phyloP scores from a whole-genome alignment of 2,888 invertebrate genomes.

The Neoascia interrupta region DNA sequence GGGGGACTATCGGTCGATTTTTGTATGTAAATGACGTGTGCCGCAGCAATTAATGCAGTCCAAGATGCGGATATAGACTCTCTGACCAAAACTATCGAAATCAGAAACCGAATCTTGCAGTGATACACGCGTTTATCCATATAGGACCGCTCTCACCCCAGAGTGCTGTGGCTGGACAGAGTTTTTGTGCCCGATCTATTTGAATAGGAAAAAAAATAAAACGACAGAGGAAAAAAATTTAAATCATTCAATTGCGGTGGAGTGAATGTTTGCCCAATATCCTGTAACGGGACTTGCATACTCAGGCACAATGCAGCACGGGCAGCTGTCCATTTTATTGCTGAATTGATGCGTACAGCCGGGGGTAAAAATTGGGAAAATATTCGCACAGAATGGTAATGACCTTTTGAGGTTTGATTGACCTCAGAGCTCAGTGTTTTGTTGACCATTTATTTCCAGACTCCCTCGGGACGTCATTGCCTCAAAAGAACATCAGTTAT shows the following conservation, averaged over 20 bases:
- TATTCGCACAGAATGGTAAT: conserved; percentile 56
- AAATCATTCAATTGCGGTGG: conserved; percentile 44
- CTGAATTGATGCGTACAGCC: conserved; percentile 57
- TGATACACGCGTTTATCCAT: conserved; percentile 15
- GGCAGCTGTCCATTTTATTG: conserved; percentile 68
- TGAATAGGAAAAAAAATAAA: conserved; percentile 60
- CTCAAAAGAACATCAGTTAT: too few relatives aligned
- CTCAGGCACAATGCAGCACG: neutral
- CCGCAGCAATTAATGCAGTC: conserved; percentile 66
- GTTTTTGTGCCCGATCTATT: conserved; percentile 35
- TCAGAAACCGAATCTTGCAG: conserved; percentile 20
- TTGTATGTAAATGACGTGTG: conserved; percentile 68
- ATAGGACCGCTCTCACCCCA: conserved; percentile 33
- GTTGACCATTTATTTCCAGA: conserved; percentile 61
- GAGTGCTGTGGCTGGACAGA: too few relatives aligned
- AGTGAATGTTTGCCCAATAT: conserved; percentile 62
- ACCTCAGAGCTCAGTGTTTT: conserved; percentile 54
- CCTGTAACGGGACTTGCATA: conserved; percentile 49
- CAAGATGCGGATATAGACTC: conserved; percentile 42
- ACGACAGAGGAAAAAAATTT: conserved; percentile 13
- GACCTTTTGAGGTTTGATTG: conserved; percentile 65
- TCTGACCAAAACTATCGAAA: conserved; percentile 37
- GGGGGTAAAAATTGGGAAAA: conserved; percentile 41
- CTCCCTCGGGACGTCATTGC: conserved; percentile 41
- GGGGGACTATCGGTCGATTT: conserved; percentile 46